These are phyloP conservation scores for Tinamus major DNA, from an alignment of 2,797 vertebrate species.

Conservation along the genomic window DNA sequence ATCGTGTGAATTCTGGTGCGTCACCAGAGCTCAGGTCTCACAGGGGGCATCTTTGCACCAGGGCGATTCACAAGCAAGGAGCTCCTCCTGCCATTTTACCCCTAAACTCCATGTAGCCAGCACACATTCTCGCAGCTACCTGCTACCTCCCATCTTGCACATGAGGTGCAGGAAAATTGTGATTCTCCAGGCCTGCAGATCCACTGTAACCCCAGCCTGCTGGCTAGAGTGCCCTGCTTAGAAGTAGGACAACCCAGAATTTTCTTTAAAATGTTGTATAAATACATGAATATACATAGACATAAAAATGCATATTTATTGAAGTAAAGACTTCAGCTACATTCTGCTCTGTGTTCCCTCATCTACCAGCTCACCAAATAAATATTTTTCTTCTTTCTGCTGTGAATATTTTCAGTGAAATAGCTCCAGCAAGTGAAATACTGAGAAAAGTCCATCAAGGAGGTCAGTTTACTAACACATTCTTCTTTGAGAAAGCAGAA, in stretches of 20 bases:
- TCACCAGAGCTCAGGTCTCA: too few relatives aligned
- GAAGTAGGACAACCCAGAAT: background rate
- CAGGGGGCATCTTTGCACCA: background rate
- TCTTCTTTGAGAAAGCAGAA: background rate
- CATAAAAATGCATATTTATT: background rate
- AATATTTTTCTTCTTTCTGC: background rate
- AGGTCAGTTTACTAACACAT: background rate
- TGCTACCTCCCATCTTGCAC: background rate
- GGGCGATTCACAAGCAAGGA: background rate
- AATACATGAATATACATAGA: background rate
- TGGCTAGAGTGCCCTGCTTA: background rate
- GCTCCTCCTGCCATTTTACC: background rate
- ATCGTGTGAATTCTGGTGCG: too few relatives aligned
- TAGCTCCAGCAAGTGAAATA: background rate
- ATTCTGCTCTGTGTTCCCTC: background rate
- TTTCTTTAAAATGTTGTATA: background rate
- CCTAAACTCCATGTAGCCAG: background rate
- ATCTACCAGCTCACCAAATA: background rate
- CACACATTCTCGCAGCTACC: background rate
- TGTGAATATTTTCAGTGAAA: background rate
- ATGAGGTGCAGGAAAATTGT: background rate
- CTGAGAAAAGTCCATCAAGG: background rate
- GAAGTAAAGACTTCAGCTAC: background rate
- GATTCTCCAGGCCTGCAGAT: background rate
- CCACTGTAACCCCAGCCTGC: background rate